phyloP scores from a whole-genome alignment of 1,140 invertebrate species.

The Lepidostoma basale region DNA sequence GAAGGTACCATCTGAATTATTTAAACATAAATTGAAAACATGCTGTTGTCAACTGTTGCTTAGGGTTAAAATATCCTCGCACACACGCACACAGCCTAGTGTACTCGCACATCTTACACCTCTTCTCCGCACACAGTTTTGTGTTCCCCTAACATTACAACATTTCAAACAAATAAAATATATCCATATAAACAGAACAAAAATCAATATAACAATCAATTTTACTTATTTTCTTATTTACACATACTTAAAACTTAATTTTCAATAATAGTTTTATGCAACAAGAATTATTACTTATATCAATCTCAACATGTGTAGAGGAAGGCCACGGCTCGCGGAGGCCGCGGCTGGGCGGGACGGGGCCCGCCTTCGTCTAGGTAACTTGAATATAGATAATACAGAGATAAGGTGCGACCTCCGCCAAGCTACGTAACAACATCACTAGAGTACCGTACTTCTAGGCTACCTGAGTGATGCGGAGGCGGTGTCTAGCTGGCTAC shows the following conservation, averaged over 20 bases:
- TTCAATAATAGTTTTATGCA: slow-evolving; percentile 50
- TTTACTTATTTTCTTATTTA: slow-evolving; percentile 37
- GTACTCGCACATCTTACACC: not conserved
- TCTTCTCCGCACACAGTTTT: too few species aligned
- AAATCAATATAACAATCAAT: slow-evolving; percentile 34
- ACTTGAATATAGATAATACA: slow-evolving; percentile 4
- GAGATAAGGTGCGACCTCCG: not conserved
- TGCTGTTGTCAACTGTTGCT: slow-evolving; percentile 16
- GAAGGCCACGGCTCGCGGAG: slow-evolving; percentile 14
- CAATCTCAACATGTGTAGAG: slow-evolving; percentile 62
- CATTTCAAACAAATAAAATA: slow-evolving; percentile 39
- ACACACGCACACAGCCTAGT: not conserved
- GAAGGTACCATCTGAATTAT: slow-evolving; percentile 62
- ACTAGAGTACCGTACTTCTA: too few species aligned
- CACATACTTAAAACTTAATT: slow-evolving; percentile 34
- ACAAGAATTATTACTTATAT: slow-evolving; percentile 62
- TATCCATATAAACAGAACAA: slow-evolving; percentile 38
- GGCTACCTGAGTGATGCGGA: too few species aligned
- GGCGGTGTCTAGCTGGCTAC: not conserved
- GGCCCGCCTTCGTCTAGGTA: not conserved
- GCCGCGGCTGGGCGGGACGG: not conserved
- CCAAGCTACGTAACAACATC: not conserved
- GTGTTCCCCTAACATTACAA: slow-evolving; percentile 28
- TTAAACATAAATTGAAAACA: slow-evolving; percentile 43
- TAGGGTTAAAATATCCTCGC: not conserved